Conservation (phyloP, 1,140 invertebrate genomes). For the Ylistrum balloti region DNA sequence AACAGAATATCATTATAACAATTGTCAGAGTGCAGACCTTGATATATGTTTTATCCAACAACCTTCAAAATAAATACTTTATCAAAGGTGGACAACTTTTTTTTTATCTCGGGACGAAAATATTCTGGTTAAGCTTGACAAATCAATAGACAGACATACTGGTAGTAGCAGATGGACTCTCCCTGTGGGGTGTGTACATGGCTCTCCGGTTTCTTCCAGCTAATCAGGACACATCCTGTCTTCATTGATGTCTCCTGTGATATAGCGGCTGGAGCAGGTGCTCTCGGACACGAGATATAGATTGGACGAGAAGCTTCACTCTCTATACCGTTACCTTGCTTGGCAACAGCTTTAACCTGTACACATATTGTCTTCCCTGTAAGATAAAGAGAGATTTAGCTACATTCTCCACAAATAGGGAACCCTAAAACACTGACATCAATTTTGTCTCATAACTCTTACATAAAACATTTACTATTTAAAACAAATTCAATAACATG, state of each 20-base stretch:
- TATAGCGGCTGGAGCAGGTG: slow-evolving; percentile 75
- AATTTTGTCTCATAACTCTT: too few species aligned
- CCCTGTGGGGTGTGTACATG: background rate
- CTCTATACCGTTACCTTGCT: slow-evolving; percentile 73
- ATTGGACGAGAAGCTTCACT: slow-evolving; percentile 78
- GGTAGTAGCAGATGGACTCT: background rate
- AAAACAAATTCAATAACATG: too few species aligned
- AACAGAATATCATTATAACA: too few species aligned
- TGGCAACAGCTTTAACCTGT: slow-evolving; percentile 75
- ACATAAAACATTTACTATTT: too few species aligned
- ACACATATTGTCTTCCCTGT: slow-evolving; percentile 78
- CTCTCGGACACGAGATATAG: slow-evolving; percentile 78
- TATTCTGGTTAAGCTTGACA: too few species aligned
- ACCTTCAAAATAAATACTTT: too few species aligned
- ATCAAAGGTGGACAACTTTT: too few species aligned
- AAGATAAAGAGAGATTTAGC: slow-evolving; percentile 44
- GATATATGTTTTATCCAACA: too few species aligned
- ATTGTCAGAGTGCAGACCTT: too few species aligned
- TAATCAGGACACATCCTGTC: slow-evolving; percentile 78
- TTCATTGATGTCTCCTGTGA: slow-evolving; percentile 80
- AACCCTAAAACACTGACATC: too few species aligned
- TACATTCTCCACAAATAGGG: too few species aligned
- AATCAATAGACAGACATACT: background rate
- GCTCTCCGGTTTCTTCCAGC: slow-evolving; percentile 78
- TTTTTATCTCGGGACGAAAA: too few species aligned